Evolutionary conservation across 2,888 invertebrate genomes (phyloP).

Genomic region (Lapara coniferarum): DNA sequence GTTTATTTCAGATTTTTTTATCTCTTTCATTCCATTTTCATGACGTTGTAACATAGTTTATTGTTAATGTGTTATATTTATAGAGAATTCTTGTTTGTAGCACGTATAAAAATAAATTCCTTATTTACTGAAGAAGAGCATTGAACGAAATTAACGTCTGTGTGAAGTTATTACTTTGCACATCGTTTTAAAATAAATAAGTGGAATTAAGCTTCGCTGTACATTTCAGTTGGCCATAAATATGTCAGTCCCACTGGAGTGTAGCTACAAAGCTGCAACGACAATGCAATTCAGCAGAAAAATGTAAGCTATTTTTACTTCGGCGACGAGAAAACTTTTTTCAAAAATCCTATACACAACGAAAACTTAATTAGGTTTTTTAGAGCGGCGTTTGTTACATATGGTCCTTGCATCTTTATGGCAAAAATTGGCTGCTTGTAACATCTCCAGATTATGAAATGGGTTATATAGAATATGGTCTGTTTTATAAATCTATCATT

Average conservation of each 20-base stretch:
- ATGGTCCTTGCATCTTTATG: too few species aligned
- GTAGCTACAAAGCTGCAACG: conserved; percentile 24
- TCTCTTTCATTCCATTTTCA: too few species aligned
- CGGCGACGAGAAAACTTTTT: conserved; percentile 5
- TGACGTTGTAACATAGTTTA: too few species aligned
- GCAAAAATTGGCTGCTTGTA: too few species aligned
- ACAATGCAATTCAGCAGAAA: conserved; percentile 26
- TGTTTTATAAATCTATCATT: too few species aligned
- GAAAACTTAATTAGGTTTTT: conserved; percentile 9
- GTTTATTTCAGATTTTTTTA: too few species aligned
- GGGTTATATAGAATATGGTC: too few species aligned
- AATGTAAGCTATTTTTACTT: conserved; percentile 24
- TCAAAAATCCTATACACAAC: conserved; percentile 6
- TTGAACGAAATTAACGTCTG: conserved; percentile 13
- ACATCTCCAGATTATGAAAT: too few species aligned
- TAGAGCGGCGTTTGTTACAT: too few species aligned
- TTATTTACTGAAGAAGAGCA: conserved; percentile 22
- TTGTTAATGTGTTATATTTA: too few species aligned
- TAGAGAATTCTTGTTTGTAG: too few species aligned
- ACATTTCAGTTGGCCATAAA: conserved; percentile 27
- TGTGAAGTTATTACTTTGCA: conserved; percentile 25
- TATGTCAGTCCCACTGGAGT: conserved; percentile 28
- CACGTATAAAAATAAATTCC: conserved; percentile 16
- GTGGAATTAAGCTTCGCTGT: conserved; percentile 24
- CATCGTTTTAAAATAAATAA: conserved; percentile 24